These are phyloP conservation scores for Pipistrellus kuhlii DNA, from an alignment of 2,797 vertebrate species.

Conservation along the genomic window DNA sequence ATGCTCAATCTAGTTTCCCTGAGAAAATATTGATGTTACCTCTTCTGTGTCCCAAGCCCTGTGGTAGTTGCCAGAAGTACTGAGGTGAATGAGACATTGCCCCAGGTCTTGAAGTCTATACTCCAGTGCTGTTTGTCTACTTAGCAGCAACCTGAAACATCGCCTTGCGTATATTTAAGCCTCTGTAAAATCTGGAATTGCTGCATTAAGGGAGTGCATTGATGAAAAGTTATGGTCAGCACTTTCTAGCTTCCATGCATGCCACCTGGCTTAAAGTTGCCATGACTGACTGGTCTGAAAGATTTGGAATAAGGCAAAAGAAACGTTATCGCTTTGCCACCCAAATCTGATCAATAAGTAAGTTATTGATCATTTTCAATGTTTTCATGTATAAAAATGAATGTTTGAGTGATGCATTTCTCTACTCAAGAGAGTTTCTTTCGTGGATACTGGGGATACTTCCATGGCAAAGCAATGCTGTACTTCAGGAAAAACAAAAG, in stretches of 20 bases:
- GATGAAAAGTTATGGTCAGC: neutral
- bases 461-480: neutral
- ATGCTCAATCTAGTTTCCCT: neutral
- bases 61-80: neutral
- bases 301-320: neutral
- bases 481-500: slow-evolving; percentile 12
- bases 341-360: neutral
- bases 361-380: slow-evolving; percentile 38
- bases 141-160: neutral
- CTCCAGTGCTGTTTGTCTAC: neutral
- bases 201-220: neutral
- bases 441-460: neutral
- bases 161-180: neutral
- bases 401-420: neutral
- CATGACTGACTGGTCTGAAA: neutral
- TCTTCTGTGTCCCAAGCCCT: neutral
- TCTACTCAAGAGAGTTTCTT: neutral
- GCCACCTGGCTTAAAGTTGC: neutral
- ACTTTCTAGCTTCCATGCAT: neutral
- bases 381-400: neutral
- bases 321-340: neutral
- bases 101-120: neutral
- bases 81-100: neutral
- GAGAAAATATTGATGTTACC: neutral
- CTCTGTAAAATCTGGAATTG: neutral